phyloP scores from a whole-genome alignment of 2,888 invertebrate species.

The Ctena decussata region DNA sequence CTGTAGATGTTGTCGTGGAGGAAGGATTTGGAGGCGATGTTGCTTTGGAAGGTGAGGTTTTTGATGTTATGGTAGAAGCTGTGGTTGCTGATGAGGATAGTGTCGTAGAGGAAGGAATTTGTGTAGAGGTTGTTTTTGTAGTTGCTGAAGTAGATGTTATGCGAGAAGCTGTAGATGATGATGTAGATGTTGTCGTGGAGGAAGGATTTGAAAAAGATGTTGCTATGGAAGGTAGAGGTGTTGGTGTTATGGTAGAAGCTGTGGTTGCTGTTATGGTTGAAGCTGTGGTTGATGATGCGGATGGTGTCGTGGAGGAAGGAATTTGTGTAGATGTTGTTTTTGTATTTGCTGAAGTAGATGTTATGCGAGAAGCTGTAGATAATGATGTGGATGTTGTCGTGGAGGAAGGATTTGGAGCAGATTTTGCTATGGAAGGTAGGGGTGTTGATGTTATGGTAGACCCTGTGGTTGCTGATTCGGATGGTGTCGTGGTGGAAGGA shows the following conservation, averaged over 20 bases:
- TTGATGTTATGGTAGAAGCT: neutral
- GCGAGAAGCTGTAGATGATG: neutral
- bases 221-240: neutral
- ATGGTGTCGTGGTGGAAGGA: neutral
- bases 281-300: neutral
- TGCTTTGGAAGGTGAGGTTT: neutral
- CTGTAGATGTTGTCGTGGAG: neutral
- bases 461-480: neutral
- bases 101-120: conserved; percentile 6
- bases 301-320: no score
- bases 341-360: neutral
- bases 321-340: neutral
- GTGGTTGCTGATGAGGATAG: conserved; percentile 6
- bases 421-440: neutral
- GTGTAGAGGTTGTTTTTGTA: neutral
- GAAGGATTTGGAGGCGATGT: neutral
- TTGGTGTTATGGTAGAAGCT: neutral
- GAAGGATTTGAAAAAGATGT: neutral
- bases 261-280: neutral
- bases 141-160: neutral
- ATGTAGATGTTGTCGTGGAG: neutral
- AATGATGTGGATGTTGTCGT: neutral
- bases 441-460: neutral
- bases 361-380: neutral
- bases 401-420: neutral